Evolutionary conservation across 2,797 vertebrate genomes (phyloP).

Genomic region (Syndactyla subalaris): DNA sequence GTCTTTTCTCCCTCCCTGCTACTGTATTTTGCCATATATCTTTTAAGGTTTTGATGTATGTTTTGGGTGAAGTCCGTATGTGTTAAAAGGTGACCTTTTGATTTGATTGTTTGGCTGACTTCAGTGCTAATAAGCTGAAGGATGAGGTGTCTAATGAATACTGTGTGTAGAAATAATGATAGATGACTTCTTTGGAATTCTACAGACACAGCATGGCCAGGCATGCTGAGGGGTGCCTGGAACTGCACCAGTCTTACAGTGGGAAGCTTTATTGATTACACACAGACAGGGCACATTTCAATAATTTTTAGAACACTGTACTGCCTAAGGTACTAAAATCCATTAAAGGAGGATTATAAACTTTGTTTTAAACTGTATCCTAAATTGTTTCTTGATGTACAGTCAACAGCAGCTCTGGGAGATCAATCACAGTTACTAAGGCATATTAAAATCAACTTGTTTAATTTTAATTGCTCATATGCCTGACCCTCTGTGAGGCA

Average conservation of each 20-base stretch:
- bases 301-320: conserved; percentile 72
- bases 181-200: conserved; percentile 75
- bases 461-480: conserved; percentile 70
- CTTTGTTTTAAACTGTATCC: conserved; percentile 70
- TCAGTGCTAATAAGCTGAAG: conserved; percentile 68
- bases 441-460: conserved; percentile 71
- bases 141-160: conserved; percentile 74
- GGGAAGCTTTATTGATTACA: conserved; percentile 75
- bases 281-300: conserved; percentile 72
- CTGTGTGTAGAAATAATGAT: conserved; percentile 71
- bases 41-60: conserved; percentile 38
- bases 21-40: background rate
- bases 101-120: conserved; percentile 59
- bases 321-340: conserved; percentile 74
- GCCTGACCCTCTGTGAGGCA: conserved; percentile 62
- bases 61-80: conserved; percentile 39
- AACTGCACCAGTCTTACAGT: conserved; percentile 70
- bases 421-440: conserved; percentile 72
- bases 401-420: conserved; percentile 67
- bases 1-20: background rate
- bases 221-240: conserved; percentile 49
- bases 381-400: conserved; percentile 74
- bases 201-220: conserved; percentile 27
- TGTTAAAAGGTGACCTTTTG: conserved; percentile 69
- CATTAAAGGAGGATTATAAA: conserved; percentile 76